Evolutionary conservation across 2,888 invertebrate genomes (phyloP), one percentile per base, ranked within the genome.

Genomic region (Macaria liturata): DNA sequence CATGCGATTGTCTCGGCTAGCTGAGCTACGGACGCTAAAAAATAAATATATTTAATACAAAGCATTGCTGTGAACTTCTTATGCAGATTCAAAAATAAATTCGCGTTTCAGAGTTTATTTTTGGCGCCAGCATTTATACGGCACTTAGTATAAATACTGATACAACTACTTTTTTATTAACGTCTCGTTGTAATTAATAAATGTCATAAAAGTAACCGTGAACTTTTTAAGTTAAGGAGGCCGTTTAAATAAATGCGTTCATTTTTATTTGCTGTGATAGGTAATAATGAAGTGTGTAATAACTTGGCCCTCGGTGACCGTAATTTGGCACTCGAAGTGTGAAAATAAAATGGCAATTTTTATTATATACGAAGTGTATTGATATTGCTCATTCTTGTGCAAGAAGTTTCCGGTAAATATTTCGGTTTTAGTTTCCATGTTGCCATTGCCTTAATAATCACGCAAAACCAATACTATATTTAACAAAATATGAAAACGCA

Each of bases 161-260:
- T 30, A 50, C 9, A 44, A 40, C 30, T n/a, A 20, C 43, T 42
- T 51, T 48, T 50, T 46, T 42, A 42, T 42, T 42, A n/a, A 42
- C 3, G 42, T 4, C 7, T 6, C 7, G 7, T 37, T 37, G 34
- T 37, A 37, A 37, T 37, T 37, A 37, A n/a, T 9, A 46, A 49
- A 46, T 43, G 48, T 40, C 49, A 52, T 31, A 43, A 34, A 45
- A n/a, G 30, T 54, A 49, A 46, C 57, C 60, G 43, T 59, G 60
- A 62, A 73, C 68, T 71, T 69, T 59, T 59, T 9, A 47, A 44
- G 46, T 62, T 55, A 51, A 46, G 46, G 54, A 54, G 42, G 30
- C 46, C 39, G 37, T 32, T 50, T 50, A 54, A 49, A 50, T 62
- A 63, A 61, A 46, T 61, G 5, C 49, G 9, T 65, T 54, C 31